A percentile compares a stretch with the other conserved stretches of the same genome.
Conservation (phyloP, 2,888 invertebrate genomes). For the Drosophila melanocephala region DNA sequence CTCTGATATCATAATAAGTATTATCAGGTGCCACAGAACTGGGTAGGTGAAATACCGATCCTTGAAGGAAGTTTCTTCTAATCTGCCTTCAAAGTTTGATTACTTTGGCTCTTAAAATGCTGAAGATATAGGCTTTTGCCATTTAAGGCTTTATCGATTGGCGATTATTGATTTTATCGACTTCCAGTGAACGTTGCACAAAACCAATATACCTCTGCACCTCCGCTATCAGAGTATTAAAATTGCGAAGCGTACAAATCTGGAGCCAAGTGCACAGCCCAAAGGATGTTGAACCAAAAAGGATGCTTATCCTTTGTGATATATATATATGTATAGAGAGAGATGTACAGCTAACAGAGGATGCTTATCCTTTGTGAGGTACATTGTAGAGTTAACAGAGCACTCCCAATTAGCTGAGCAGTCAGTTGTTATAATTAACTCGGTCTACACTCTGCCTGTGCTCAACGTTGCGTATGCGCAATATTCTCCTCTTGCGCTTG, state of each 20-base stretch:
- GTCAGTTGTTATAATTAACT: slow-evolving; percentile 67
- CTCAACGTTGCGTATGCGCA: slow-evolving; percentile 72
- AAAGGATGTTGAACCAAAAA: neutral
- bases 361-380: slow-evolving; percentile 8
- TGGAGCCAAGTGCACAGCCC: slow-evolving; percentile 4
- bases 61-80: neutral
- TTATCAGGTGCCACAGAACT: neutral
- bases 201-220: neutral
- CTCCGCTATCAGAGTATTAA: neutral
- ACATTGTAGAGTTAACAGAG: slow-evolving; percentile 4
- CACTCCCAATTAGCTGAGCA: slow-evolving; percentile 68
- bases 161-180: neutral
- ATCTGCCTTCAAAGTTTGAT: neutral
- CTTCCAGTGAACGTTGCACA: neutral
- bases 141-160: neutral
- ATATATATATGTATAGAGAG: neutral
- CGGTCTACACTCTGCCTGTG: slow-evolving; percentile 39
- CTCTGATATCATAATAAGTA: neutral
- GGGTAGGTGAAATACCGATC: neutral
- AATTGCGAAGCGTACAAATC: neutral
- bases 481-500: slow-evolving; percentile 49
- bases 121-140: neutral
- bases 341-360: neutral
- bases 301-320: neutral
- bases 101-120: neutral